A percentile compares a stretch with the other conserved stretches of the same genome.
Conservation (phyloP, 1,140 invertebrate species). For the Campoletis sonorensis region DNA sequence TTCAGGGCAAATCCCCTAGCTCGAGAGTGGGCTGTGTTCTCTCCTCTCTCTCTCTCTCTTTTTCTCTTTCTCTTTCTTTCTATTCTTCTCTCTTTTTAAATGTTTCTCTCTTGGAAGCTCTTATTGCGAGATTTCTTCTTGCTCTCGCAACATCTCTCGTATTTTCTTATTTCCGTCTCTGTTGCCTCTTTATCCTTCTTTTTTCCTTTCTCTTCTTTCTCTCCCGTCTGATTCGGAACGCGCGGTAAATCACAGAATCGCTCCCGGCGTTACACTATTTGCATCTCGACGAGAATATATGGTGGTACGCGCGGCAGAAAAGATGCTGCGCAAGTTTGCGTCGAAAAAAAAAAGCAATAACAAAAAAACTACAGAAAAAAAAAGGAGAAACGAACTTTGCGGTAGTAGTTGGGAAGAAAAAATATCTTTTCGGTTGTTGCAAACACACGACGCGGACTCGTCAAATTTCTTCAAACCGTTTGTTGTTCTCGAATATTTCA, state of each 20-base stretch:
- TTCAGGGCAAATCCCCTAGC: constrained; percentile 55
- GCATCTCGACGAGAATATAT: constrained; percentile 53
- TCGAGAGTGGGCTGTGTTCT: constrained; percentile 41
- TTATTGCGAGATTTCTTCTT: constrained; percentile 19
- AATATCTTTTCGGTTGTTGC: too few species aligned
- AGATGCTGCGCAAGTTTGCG: neutral
- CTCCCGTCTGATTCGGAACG: constrained; percentile 38
- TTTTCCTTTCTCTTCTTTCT: constrained; percentile 18
- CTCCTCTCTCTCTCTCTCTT: too few species aligned
- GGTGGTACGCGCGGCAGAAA: constrained; percentile 2
- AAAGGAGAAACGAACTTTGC: neutral
- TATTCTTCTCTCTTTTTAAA: neutral
- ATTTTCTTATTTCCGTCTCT: neutral
- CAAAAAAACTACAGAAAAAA: too few species aligned
- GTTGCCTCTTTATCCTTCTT: neutral
- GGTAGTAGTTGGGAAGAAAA: too few species aligned
- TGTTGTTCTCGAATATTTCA: too few species aligned
- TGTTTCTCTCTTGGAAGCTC: constrained; percentile 30
- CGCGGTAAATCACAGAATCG: constrained; percentile 66
- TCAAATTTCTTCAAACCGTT: too few species aligned
- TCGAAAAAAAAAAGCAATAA: constrained; percentile 6
- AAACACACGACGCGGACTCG: too few species aligned
- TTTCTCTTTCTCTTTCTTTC: neutral
- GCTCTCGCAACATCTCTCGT: constrained; percentile 19
- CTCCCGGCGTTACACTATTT: constrained; percentile 69